Evolutionary conservation across 2,888 invertebrate genomes (phyloP).

Genomic region (Caenorhabditis afra): DNA sequence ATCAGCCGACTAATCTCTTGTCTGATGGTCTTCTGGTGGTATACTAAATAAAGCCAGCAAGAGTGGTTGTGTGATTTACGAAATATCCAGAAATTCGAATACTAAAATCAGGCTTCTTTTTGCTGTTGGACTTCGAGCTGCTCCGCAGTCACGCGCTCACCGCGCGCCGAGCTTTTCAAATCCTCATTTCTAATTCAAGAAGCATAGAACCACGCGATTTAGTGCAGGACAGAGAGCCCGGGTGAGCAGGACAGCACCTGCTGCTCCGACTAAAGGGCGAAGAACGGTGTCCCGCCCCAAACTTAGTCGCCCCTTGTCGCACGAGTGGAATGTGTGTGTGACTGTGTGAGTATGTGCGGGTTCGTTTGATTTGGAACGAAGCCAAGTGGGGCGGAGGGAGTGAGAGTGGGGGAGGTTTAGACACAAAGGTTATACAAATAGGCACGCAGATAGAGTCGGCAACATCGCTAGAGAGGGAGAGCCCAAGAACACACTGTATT

Average conservation of each 20-base stretch:
- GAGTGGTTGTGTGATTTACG: constrained; percentile 22
- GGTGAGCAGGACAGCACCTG: constrained; percentile 1
- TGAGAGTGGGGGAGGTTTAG: constrained; percentile 33
- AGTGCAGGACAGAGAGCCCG: background rate
- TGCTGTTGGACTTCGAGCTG: constrained; percentile 1
- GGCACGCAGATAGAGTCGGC: constrained; percentile 37
- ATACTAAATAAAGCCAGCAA: background rate
- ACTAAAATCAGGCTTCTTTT: constrained; percentile 39
- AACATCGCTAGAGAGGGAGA: constrained; percentile 35
- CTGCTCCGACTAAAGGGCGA: constrained; percentile 44
- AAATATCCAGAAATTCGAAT: constrained; percentile 20
- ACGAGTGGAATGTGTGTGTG: constrained; percentile 47
- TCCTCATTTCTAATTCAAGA: constrained; percentile 33
- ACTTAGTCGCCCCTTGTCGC: constrained; percentile 41
- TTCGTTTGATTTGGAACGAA: constrained; percentile 59
- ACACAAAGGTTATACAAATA: constrained; percentile 57
- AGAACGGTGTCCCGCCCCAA: constrained; percentile 44
- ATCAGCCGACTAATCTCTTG: constrained; percentile 20
- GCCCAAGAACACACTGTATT: constrained; percentile 52
- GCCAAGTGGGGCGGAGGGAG: constrained; percentile 42
- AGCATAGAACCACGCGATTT: constrained; percentile 25
- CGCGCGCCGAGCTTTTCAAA: constrained; percentile 11
- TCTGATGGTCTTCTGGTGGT: constrained; percentile 21
- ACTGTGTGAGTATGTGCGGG: constrained; percentile 32
- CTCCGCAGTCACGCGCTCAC: constrained; percentile 16